Percentiles rank a stretch among this genome's conserved stretches.
phyloP scores from a whole-genome alignment of 2,888 invertebrate genomes.

The Polydrusus pterygomalis region DNA sequence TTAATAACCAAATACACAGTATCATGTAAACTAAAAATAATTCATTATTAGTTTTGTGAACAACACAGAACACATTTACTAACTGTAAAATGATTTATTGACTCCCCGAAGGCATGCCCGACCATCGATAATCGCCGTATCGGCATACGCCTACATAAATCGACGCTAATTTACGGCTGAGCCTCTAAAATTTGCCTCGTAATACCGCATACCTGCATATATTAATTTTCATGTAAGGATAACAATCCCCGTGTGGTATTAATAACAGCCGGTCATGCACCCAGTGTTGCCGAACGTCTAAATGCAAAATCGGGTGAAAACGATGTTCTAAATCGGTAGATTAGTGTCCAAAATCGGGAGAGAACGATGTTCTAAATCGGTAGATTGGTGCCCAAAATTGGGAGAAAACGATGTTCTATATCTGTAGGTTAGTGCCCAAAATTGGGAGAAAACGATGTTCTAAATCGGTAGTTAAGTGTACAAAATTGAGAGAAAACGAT shows the following conservation, averaged over 20 bases:
- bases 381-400: too few species aligned
- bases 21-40: not conserved
- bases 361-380: too few species aligned
- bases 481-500: too few species aligned
- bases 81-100: not conserved
- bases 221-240: constrained; percentile 17
- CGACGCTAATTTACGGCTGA: constrained; percentile 11
- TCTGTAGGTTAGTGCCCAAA: too few species aligned
- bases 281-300: too few species aligned
- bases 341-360: too few species aligned
- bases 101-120: not conserved
- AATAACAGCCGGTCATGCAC: not conserved
- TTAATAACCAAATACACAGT: too few species aligned
- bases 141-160: constrained; percentile 9
- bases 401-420: too few species aligned
- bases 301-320: too few species aligned
- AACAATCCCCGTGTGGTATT: constrained; percentile 3
- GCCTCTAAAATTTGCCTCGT: constrained; percentile 9
- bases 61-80: constrained; percentile 6
- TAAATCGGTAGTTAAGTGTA: too few species aligned
- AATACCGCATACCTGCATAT: constrained; percentile 17
- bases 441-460: too few species aligned
- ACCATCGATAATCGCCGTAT: constrained; percentile 17
- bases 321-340: too few species aligned
- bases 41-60: not conserved